A percentile compares a stretch with the other conserved stretches of the same genome.
Conservation (phyloP, 2,888 invertebrate species). For the Epirrhoe alternata region DNA sequence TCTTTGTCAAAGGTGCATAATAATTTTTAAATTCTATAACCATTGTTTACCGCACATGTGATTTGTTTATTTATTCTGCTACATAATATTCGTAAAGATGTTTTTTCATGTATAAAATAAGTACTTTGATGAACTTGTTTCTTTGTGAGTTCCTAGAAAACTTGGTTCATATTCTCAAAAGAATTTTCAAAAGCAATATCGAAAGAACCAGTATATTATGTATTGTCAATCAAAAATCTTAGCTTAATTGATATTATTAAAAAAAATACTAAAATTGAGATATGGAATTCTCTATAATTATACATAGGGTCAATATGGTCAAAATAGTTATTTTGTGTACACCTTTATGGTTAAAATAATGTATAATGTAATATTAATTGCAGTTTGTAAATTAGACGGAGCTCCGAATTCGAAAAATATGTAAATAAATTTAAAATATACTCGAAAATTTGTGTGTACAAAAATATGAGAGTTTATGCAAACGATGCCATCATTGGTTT, state of each 20-base stretch:
- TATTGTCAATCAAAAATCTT: neutral
- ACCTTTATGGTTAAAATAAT: conserved; percentile 49
- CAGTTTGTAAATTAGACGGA: conserved; percentile 28
- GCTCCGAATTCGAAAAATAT: conserved; percentile 35
- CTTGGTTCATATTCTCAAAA: neutral
- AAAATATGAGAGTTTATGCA: conserved; percentile 31
- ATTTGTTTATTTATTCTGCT: conserved; percentile 23
- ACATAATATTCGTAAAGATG: neutral
- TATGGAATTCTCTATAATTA: conserved; percentile 11
- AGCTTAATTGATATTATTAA: neutral
- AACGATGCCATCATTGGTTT: conserved; percentile 13
- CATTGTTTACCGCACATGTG: conserved; percentile 24
- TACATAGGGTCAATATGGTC: conserved; percentile 41
- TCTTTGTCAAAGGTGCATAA: conserved; percentile 13
- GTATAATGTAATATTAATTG: conserved; percentile 6
- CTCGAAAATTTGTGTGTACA: conserved; percentile 38
- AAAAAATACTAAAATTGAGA: neutral
- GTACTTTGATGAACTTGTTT: neutral
- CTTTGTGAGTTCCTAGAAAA: neutral
- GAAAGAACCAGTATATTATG: conserved; percentile 1
- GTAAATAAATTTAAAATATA: conserved; percentile 42
- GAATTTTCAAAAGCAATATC: neutral
- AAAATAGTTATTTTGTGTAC: conserved; percentile 70
- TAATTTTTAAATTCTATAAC: conserved; percentile 1
- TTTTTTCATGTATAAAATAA: neutral